phyloP scores from a whole-genome alignment of 2,888 invertebrate genomes.

The Agrotis puta region DNA sequence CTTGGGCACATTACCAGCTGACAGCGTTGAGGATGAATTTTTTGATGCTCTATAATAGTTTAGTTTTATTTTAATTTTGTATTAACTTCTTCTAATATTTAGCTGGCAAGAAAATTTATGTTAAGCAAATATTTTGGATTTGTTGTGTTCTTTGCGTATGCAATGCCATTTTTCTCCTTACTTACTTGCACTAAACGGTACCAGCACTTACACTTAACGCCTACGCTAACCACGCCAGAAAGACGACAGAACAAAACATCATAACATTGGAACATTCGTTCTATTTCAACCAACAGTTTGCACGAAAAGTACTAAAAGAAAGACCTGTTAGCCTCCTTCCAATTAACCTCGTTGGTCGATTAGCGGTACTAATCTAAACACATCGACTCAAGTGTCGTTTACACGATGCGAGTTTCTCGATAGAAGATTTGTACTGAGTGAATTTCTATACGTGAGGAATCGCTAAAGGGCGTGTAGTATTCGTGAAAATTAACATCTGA shows the following conservation, averaged over 20 bases:
- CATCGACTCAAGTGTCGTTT: slow-evolving; percentile 13
- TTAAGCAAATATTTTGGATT: no score
- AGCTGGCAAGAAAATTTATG: no score
- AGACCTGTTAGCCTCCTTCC: slow-evolving; percentile 53
- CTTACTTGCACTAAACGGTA: neutral
- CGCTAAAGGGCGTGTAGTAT: no score
- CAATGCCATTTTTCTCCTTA: neutral
- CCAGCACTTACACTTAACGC: neutral
- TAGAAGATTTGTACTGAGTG: neutral
- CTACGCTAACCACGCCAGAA: neutral
- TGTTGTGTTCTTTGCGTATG: no score
- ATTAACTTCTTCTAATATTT: no score
- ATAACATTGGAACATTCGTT: slow-evolving; percentile 20
- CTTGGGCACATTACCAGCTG: no score
- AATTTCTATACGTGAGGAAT: no score
- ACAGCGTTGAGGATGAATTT: no score
- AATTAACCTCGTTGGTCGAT: slow-evolving; percentile 52
- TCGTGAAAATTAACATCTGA: no score
- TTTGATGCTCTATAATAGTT: no score
- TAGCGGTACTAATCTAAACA: slow-evolving; percentile 58
- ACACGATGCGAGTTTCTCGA: slow-evolving; percentile 28
- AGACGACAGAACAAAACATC: slow-evolving; percentile 16
- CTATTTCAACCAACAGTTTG: slow-evolving; percentile 48
- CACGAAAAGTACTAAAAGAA: slow-evolving; percentile 56
- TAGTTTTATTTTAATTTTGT: no score